A percentile compares a stretch with the other conserved stretches of the same genome.
phyloP scores from a whole-genome alignment of 2,888 invertebrate genomes.

The Lysandra coridon region DNA sequence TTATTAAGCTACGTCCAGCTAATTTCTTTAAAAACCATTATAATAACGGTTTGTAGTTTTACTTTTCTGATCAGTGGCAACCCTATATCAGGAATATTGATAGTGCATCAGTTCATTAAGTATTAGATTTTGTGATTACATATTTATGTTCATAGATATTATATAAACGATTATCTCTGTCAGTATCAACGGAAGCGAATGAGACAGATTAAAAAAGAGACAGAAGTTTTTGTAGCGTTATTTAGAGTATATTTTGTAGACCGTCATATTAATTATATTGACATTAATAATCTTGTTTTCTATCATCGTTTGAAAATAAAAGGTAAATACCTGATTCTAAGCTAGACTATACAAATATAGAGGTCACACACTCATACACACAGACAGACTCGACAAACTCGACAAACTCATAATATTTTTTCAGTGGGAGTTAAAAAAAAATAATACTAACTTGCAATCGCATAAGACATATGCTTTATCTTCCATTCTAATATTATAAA shows the following conservation, averaged over 20 bases:
- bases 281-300: not conserved
- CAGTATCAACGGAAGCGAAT: not conserved
- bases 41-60: not conserved
- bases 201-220: not conserved
- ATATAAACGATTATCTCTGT: constrained; percentile 12
- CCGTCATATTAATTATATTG: not conserved
- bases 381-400: too few relatives aligned
- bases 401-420: too few relatives aligned
- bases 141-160: constrained; percentile 11
- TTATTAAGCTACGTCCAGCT: too few relatives aligned
- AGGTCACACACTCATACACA: too few relatives aligned
- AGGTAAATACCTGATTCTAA: too few relatives aligned
- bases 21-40: too few relatives aligned
- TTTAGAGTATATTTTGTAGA: not conserved
- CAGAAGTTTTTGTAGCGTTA: not conserved
- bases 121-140: constrained; percentile 17
- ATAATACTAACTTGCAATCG: too few relatives aligned
- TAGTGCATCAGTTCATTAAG: constrained; percentile 2
- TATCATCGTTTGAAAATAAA: not conserved
- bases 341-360: too few relatives aligned
- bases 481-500: too few relatives aligned
- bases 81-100: not conserved
- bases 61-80: not conserved
- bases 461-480: not conserved
- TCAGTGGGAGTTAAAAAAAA: too few relatives aligned